These are phyloP conservation scores for Malurus splendens DNA, from an alignment of 2,797 vertebrate genomes.

Conservation along the genomic window DNA sequence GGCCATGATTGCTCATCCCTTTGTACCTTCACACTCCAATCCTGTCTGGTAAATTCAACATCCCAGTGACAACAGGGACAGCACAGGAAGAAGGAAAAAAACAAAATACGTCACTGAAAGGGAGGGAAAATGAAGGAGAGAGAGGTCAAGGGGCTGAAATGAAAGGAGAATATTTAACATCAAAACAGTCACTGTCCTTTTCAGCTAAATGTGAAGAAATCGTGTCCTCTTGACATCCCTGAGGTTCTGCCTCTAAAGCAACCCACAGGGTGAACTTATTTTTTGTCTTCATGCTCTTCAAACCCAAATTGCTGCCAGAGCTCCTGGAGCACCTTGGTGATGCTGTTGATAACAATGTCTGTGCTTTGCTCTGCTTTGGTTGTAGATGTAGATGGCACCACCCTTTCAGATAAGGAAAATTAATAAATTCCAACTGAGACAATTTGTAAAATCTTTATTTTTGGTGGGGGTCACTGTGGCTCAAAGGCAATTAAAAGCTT, in stretches of 20 bases:
- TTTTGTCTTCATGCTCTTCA: not conserved
- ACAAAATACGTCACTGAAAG: not conserved
- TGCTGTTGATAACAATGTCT: not conserved
- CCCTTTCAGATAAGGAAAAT: not conserved
- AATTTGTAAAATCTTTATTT: fast-evolving
- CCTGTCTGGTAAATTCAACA: not conserved
- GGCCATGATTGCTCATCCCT: not conserved
- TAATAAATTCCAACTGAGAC: not conserved
- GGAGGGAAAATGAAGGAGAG: not conserved
- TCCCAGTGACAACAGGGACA: not conserved
- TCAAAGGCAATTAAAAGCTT: not conserved
- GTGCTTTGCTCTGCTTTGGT: not conserved
- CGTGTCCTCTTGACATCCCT: not conserved
- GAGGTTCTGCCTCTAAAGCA: not conserved
- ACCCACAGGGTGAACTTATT: not conserved
- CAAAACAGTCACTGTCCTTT: not conserved
- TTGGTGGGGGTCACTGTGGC: not conserved
- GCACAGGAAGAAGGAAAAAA: not conserved
- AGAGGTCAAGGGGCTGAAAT: not conserved
- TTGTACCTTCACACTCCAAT: not conserved
- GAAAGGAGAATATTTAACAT: not conserved
- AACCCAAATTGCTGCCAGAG: not conserved
- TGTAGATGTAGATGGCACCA: not conserved
- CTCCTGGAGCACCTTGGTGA: not conserved
- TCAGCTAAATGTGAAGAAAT: not conserved